phyloP scores from a whole-genome alignment of 2,113 vertebrate species.

The Ceyx melanurus region DNA sequence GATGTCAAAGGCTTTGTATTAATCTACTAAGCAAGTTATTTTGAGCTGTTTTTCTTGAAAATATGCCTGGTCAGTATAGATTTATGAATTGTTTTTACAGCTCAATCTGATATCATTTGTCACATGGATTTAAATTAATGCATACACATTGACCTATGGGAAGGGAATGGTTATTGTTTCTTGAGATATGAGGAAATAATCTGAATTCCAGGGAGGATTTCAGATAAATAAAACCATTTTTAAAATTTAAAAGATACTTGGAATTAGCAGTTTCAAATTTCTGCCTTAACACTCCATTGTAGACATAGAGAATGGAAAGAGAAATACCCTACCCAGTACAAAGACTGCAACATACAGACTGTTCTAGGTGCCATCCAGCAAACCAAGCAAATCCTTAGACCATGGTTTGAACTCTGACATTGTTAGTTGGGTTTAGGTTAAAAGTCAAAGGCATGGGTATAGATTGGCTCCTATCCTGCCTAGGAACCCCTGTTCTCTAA shows the following conservation, averaged over 20 bases:
- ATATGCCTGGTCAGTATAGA: not conserved
- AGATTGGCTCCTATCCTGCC: not conserved
- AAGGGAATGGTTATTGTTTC: not conserved
- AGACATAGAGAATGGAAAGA: not conserved
- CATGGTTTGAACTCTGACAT: not conserved
- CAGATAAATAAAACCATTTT: not conserved
- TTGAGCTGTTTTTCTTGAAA: not conserved
- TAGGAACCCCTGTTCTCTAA: not conserved
- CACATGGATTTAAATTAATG: not conserved
- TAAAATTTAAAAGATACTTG: not conserved
- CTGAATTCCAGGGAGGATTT: not conserved
- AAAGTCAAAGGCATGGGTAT: not conserved
- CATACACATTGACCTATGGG: not conserved
- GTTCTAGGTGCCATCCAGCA: not conserved
- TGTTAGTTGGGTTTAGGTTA: not conserved
- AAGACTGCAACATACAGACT: not conserved
- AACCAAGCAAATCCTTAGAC: not conserved
- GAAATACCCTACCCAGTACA: not conserved
- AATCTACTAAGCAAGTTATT: slow-evolving; percentile 17
- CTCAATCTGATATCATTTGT: not conserved
- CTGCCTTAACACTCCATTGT: not conserved
- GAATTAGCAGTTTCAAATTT: not conserved
- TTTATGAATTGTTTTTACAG: not conserved
- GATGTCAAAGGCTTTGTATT: slow-evolving; percentile 19
- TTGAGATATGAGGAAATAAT: not conserved